These are phyloP conservation scores for Tachycineta bicolor DNA, from an alignment of 2,113 vertebrate species.

Conservation along the genomic window DNA sequence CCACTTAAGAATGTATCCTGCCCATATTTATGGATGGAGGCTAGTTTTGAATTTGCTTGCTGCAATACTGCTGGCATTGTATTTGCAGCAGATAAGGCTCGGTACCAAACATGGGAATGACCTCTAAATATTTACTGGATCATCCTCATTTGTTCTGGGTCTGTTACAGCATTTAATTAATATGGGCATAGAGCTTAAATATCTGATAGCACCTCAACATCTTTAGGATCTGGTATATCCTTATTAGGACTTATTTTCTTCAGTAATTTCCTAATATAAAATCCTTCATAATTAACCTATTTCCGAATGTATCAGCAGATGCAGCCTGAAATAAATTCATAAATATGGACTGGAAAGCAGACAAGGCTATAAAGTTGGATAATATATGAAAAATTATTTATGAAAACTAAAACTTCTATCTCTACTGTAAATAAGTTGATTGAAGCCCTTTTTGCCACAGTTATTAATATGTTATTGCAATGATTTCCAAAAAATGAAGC, in stretches of 20 bases:
- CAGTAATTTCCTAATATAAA: background rate
- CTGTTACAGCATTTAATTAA: background rate
- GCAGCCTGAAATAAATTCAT: background rate
- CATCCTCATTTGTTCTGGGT: background rate
- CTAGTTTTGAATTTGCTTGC: background rate
- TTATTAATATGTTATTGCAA: background rate
- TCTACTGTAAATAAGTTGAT: background rate
- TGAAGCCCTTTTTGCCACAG: background rate
- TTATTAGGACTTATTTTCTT: background rate
- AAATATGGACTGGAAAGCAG: background rate
- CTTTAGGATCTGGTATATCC: background rate
- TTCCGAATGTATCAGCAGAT: background rate
- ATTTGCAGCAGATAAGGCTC: background rate
- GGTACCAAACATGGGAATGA: background rate
- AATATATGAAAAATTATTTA: background rate
- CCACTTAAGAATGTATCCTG: background rate
- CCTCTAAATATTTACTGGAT: background rate
- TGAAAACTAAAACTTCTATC: background rate
- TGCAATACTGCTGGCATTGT: background rate
- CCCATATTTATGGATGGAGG: background rate
- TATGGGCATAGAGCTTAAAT: background rate
- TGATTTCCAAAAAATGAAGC: background rate
- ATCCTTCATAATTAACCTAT: background rate
- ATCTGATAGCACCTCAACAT: background rate
- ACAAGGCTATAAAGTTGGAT: background rate